A percentile compares a stretch with the other conserved stretches of the same genome.
phyloP scores from a whole-genome alignment of 1,140 invertebrate species.

The Oncopodura yosiiana region DNA sequence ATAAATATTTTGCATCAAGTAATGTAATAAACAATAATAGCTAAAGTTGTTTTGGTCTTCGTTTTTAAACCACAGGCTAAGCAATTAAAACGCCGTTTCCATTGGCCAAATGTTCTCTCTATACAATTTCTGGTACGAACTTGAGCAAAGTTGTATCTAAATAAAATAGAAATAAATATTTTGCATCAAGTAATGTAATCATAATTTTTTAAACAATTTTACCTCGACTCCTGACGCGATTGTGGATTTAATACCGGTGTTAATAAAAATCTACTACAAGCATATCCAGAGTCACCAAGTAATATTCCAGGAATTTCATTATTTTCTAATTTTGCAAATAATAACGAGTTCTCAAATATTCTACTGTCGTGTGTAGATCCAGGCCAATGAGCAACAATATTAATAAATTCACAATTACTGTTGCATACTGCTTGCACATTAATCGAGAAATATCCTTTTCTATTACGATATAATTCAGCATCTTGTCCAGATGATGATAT shows the following conservation, averaged over 20 bases:
- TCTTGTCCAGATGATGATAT: slow-evolving; percentile 34
- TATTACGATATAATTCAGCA: slow-evolving; percentile 35
- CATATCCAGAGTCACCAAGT: slow-evolving; percentile 18
- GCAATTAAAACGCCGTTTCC: slow-evolving; percentile 2
- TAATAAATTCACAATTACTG: slow-evolving; percentile 22
- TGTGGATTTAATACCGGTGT: slow-evolving; percentile 33
- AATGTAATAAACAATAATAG: slow-evolving; percentile 39
- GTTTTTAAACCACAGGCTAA: background rate
- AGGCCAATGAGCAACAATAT: slow-evolving; percentile 30
- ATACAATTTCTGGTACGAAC: background rate
- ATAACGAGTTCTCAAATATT: slow-evolving; percentile 14
- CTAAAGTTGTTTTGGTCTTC: background rate
- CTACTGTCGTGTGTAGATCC: slow-evolving; percentile 34
- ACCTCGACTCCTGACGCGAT: no score
- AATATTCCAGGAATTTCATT: slow-evolving; percentile 1
- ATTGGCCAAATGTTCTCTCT: background rate
- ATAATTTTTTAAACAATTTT: slow-evolving; percentile 34
- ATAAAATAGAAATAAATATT: background rate
- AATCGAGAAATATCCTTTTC: slow-evolving; percentile 33
- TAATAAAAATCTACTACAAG: slow-evolving; percentile 26
- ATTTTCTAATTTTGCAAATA: background rate
- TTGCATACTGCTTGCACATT: slow-evolving; percentile 35
- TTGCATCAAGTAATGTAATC: background rate
- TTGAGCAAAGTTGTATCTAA: background rate
- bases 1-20: slow-evolving; percentile 36